Conservation (phyloP, 2,888 invertebrate species). For the Andrena minutula region DNA sequence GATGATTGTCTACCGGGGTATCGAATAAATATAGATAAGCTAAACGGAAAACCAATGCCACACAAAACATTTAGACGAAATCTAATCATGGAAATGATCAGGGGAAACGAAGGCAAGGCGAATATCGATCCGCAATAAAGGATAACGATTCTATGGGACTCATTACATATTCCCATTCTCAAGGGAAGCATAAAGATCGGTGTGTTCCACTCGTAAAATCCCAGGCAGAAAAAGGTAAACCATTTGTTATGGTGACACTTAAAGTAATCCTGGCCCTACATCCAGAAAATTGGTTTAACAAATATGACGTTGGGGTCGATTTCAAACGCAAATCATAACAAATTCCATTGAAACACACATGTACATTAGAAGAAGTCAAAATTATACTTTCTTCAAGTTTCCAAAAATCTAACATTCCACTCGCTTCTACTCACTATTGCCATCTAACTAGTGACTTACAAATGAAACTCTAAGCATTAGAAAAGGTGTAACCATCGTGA, state of each 20-base stretch:
- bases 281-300: background rate
- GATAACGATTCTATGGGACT: background rate
- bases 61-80: background rate
- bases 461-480: too few relatives aligned
- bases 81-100: background rate
- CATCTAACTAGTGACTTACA: too few relatives aligned
- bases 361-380: too few relatives aligned
- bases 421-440: too few relatives aligned
- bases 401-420: too few relatives aligned
- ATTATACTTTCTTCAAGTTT: too few relatives aligned
- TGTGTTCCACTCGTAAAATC: background rate
- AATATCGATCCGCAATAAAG: background rate
- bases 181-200: slow-evolving; percentile 4
- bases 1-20: too few relatives aligned
- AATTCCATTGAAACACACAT: too few relatives aligned
- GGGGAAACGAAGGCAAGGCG: background rate
- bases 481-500: background rate
- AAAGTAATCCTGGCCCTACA: background rate
- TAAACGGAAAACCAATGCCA: background rate
- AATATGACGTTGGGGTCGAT: background rate
- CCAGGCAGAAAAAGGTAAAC: background rate
- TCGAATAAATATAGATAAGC: too few relatives aligned
- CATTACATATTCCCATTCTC: background rate
- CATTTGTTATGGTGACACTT: slow-evolving; percentile 1
- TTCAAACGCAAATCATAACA: too few relatives aligned